These are phyloP conservation scores for Leuciscus waleckii DNA, from an alignment of 2,797 vertebrate species.

Conservation along the genomic window DNA sequence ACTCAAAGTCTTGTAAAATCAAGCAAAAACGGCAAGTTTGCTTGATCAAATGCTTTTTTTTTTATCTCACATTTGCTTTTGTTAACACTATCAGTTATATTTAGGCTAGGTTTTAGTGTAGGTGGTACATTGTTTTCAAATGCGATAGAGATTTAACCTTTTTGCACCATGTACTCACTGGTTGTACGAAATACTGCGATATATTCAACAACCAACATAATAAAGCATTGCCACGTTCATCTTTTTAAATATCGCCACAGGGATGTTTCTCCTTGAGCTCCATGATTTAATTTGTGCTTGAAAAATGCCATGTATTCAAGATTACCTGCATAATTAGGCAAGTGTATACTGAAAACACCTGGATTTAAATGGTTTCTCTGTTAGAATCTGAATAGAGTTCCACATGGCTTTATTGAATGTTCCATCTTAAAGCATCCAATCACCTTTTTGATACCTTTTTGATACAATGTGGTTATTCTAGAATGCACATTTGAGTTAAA, in stretches of 20 bases:
- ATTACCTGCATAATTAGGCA: neutral
- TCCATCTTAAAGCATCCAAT: neutral
- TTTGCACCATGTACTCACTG: no score
- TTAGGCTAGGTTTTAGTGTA: neutral
- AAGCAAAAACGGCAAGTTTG: neutral
- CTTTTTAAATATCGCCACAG: neutral
- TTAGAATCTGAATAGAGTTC: neutral
- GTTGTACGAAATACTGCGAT: no score
- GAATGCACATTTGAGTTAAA: neutral
- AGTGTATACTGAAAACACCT: neutral
- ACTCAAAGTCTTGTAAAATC: neutral
- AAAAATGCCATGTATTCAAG: neutral
- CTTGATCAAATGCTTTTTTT: neutral
- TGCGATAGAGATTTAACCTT: no score
- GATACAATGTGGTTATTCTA: neutral
- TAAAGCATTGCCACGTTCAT: neutral
- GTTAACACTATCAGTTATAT: neutral
- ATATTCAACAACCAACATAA: neutral
- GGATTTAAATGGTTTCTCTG: neutral
- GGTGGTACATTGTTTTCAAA: neutral
- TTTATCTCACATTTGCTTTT: neutral
- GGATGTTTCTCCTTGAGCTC: neutral
- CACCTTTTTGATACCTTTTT: neutral
- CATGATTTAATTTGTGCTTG: neutral
- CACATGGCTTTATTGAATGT: neutral